These are phyloP conservation scores for Ametastegia equiseti DNA, from an alignment of 2,888 invertebrate species.

Conservation along the genomic window DNA sequence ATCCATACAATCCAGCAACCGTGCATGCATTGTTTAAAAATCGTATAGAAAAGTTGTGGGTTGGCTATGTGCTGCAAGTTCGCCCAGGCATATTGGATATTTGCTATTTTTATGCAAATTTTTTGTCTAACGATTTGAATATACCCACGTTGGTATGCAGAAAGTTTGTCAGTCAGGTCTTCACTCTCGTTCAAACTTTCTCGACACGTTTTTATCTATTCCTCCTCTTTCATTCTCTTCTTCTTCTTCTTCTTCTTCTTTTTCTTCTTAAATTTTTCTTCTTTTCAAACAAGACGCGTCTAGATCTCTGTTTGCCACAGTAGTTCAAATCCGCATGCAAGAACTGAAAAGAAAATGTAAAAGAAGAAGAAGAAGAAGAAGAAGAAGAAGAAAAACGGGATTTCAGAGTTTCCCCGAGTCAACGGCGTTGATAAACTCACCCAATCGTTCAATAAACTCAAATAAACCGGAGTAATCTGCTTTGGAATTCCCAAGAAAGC, in stretches of 20 bases:
- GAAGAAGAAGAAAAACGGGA: background rate
- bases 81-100: background rate
- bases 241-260: background rate
- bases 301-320: background rate
- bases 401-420: background rate
- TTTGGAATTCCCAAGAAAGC: background rate
- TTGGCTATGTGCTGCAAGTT: background rate
- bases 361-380: background rate
- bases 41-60: no score
- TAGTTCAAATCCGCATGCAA: background rate
- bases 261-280: background rate
- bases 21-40: no score
- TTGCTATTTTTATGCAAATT: conserved; percentile 37
- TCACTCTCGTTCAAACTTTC: background rate
- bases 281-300: background rate
- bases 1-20: no score
- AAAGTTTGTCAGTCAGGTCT: background rate
- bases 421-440: background rate
- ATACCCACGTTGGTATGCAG: background rate
- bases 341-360: background rate
- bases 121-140: background rate
- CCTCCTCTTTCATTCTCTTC: no score
- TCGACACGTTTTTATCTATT: background rate
- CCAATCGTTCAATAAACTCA: conserved; percentile 3
- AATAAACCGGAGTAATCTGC: conserved; percentile 3